Evolutionary conservation across 2,888 invertebrate genomes (phyloP).

Genomic region (Ectemnius continuus): DNA sequence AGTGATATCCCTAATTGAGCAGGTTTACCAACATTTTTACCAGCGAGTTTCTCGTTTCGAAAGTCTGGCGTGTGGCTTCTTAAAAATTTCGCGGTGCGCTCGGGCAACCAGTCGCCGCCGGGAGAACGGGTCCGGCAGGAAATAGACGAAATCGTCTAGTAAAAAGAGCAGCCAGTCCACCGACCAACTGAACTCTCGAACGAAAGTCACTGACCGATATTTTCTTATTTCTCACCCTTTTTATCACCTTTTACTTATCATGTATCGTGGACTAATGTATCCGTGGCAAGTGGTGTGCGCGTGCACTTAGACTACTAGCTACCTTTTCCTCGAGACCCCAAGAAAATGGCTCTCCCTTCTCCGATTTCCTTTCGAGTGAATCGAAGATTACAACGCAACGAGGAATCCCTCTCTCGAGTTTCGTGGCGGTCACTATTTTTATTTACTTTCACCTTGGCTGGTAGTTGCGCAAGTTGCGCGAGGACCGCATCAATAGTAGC

Average conservation of each 20-base stretch:
- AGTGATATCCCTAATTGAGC: neutral
- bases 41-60: neutral
- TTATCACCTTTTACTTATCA: constrained; percentile 29
- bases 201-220: constrained; percentile 62
- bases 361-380: neutral
- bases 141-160: constrained; percentile 33
- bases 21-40: neutral
- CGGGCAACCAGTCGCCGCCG: too few species aligned
- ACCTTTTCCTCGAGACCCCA: constrained; percentile 7
- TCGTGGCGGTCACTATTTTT: neutral
- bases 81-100: neutral
- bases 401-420: neutral
- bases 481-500: neutral
- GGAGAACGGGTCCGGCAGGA: constrained; percentile 16
- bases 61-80: neutral
- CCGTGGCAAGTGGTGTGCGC: neutral
- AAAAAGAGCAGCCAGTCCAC: constrained; percentile 17
- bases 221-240: constrained; percentile 31
- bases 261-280: constrained; percentile 7
- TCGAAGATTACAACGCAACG: neutral
- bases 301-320: neutral
- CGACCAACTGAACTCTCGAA: constrained; percentile 35
- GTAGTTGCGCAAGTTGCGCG: constrained; percentile 1
- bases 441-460: neutral
- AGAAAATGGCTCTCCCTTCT: neutral